Percentiles rank a stretch among this genome's conserved stretches.
Conservation (phyloP, 2,888 invertebrate species). For the Laothoe populi region DNA sequence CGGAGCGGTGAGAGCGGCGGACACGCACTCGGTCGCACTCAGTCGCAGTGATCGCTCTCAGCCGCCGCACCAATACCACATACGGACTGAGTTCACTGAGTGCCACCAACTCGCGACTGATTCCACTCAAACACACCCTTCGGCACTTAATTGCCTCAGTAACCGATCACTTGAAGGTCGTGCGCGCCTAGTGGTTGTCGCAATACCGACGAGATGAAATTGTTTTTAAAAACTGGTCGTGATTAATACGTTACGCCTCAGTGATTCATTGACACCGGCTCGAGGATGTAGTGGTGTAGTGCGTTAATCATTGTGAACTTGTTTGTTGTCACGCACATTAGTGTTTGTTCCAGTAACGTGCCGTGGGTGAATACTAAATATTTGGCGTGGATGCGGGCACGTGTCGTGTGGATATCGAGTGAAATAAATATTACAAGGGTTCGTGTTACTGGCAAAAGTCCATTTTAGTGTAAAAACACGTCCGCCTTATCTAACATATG, state of each 20-base stretch:
- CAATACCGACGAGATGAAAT: constrained; percentile 46
- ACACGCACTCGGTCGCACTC: constrained; percentile 41
- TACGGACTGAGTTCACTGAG: constrained; percentile 24
- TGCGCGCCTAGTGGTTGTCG: constrained; percentile 41
- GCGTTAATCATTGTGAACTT: constrained; percentile 25
- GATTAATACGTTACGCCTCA: constrained; percentile 54
- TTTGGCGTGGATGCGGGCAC: constrained; percentile 4
- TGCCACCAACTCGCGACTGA: constrained; percentile 1
- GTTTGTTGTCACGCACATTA: constrained; percentile 33
- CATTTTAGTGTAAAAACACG: constrained; percentile 22
- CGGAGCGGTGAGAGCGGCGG: constrained; percentile 56
- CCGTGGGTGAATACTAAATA: constrained; percentile 25
- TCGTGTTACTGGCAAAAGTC: constrained; percentile 28
- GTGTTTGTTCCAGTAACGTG: constrained; percentile 30
- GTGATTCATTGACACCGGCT: constrained; percentile 62
- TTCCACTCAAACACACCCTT: constrained; percentile 8
- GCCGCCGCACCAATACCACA: constrained; percentile 20
- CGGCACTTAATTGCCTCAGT: constrained; percentile 23
- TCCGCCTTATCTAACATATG: constrained; percentile 15
- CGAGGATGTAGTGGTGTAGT: constrained; percentile 50
- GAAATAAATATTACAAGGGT: constrained; percentile 31
- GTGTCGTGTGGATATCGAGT: constrained; percentile 14
- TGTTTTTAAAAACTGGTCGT: constrained; percentile 56
- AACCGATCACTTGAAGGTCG: constrained; percentile 28
- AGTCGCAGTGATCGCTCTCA: constrained; percentile 29